Base-by-base conservation (phyloP, 2,113 vertebrate genomes). In the Verasper variegatus region DNA sequence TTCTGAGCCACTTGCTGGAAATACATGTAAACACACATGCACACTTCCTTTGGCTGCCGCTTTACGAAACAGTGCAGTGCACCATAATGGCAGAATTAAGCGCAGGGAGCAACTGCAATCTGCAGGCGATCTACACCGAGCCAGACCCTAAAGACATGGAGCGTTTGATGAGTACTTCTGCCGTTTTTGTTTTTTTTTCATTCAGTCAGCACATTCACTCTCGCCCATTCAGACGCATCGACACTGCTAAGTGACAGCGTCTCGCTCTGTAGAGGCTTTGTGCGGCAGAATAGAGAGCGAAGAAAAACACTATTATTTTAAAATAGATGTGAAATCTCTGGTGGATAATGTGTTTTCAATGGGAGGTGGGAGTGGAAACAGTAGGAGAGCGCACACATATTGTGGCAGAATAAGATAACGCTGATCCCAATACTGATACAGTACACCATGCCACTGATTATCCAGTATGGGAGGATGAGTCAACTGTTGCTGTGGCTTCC, bases 141-240 rank as follows among this genome's bases (percentile, higher is more conserved):
- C 90, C 91, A 93, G 89, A 88, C 89, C 93, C 92, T 91, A 91
- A 88, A 93, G 92, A 94, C 92, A 92, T 89, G 79, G 75, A 88
- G 80, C 87, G 61, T 87, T 90, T 92, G 88, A 92, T 90, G 87
- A 88, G 86, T 83, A 85, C 90, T 90, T 91, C 86, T 88, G 86
- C 82, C 80, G 66, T 88, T 91, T 18, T 49, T 17, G 1, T 47
- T 49, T 49, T 49, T 49, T 59, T 91, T 89, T 78, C 86, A 89
- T 92, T 92, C 90, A 91, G 89, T 93, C 91, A 94, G 92, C 89
- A 94, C 77, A 91, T 92, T 93, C 84, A 76, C 89, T 72, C 71
- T 79, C 49, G 20, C 84, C 87, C 82, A 87, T 93, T 90, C 82
- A 91, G 78, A 90, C 64, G 65, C 88, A 85, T 87, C 91, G 86